These are phyloP conservation scores for Argyresthia albistria DNA, from an alignment of 2,888 invertebrate species.

Conservation along the genomic window DNA sequence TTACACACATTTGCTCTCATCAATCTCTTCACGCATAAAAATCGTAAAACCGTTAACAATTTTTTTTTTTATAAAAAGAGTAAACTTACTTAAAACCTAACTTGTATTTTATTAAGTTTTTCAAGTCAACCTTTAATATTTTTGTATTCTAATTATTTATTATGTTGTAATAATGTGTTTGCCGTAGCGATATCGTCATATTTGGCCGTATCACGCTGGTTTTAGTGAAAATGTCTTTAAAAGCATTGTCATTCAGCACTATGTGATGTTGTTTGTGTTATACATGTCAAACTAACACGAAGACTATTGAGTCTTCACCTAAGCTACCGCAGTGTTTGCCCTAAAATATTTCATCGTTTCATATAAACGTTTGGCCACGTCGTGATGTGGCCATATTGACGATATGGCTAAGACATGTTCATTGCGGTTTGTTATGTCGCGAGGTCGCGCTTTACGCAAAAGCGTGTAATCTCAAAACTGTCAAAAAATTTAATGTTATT, in stretches of 20 bases:
- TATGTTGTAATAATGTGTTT: constrained; percentile 38
- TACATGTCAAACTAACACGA: too few species aligned
- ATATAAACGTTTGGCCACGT: too few species aligned
- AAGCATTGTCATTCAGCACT: too few species aligned
- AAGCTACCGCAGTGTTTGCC: too few species aligned
- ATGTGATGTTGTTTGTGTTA: too few species aligned
- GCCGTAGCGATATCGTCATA: too few species aligned
- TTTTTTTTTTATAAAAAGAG: constrained; percentile 43
- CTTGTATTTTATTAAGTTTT: constrained; percentile 34
- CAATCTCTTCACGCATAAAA: constrained; percentile 28
- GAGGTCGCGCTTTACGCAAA: constrained; percentile 17
- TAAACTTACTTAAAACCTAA: constrained; percentile 55
- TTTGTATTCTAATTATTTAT: constrained; percentile 39
- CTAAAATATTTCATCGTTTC: too few species aligned
- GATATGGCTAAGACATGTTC: too few species aligned
- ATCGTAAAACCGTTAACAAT: constrained; percentile 37
- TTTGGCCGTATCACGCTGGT: too few species aligned
- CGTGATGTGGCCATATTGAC: too few species aligned
- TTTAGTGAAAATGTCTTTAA: too few species aligned
- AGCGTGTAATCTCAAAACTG: constrained; percentile 8
- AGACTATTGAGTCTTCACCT: too few species aligned
- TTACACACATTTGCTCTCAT: constrained; percentile 19
- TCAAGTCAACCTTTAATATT: constrained; percentile 41
- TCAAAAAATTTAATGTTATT: constrained; percentile 4
- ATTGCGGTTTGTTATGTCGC: constrained; percentile 21